These are phyloP conservation scores for Tachuris rubrigastra DNA, from an alignment of 2,113 vertebrate species.

Conservation along the genomic window DNA sequence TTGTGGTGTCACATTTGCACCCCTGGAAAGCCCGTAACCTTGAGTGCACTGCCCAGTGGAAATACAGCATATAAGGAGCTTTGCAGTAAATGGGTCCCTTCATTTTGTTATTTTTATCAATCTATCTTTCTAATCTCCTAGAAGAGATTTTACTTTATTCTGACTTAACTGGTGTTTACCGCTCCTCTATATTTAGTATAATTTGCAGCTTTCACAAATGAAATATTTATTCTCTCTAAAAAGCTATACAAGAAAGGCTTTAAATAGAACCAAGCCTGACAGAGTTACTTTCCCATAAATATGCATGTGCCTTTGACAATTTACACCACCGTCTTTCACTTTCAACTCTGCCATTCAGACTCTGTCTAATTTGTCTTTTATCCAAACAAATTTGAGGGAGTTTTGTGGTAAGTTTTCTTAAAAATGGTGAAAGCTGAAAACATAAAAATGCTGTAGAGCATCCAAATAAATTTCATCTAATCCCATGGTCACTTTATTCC, in stretches of 20 bases:
- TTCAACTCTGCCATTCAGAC: background rate
- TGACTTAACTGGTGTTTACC: background rate
- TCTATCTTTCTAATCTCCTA: background rate
- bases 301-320: background rate
- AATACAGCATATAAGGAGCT: rapidly evolving
- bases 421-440: background rate
- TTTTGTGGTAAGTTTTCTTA: background rate
- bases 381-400: background rate
- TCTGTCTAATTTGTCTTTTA: background rate
- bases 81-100: background rate
- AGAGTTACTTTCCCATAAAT: background rate
- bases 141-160: background rate
- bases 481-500: background rate
- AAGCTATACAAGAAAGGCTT: background rate
- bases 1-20: background rate
- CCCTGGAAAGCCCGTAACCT: background rate
- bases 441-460: background rate
- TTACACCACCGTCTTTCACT: background rate
- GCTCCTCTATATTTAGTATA: background rate
- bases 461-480: background rate
- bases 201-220: background rate
- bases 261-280: background rate
- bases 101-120: background rate
- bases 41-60: rapidly evolving
- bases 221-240: background rate